Evolutionary conservation across 35 echinoderm and acorn worm species (phyloP).

Genomic region (Diadema setosum): DNA sequence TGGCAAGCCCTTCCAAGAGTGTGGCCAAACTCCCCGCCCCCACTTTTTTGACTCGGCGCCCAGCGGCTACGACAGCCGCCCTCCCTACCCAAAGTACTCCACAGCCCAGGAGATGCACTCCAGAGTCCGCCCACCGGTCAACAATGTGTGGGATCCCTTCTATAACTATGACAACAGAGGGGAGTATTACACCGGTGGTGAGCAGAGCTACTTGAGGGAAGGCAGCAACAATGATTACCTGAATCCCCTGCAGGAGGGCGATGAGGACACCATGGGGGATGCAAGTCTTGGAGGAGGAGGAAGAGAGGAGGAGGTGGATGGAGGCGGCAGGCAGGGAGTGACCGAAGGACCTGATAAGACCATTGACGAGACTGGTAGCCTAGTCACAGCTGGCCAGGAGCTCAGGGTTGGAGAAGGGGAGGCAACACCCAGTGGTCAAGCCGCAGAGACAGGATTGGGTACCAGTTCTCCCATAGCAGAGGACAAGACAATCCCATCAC

Average conservation of each 20-base stretch:
- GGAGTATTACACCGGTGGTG: not conserved
- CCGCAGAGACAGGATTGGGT: not conserved
- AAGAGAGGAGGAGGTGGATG: not conserved
- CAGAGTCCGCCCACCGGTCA: not conserved
- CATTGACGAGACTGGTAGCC: not conserved
- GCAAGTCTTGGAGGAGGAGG: not conserved
- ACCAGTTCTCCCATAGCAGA: not conserved
- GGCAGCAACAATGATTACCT: not conserved
- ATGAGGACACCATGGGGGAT: not conserved
- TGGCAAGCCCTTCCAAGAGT: constrained; percentile 45
- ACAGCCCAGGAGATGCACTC: not conserved
- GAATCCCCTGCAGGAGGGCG: not conserved
- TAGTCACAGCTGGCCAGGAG: not conserved
- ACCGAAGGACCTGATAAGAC: too few species aligned
- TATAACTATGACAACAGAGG: not conserved
- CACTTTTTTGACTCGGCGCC: not conserved
- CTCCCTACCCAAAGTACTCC: not conserved
- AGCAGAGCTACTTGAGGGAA: not conserved
- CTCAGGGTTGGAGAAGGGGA: not conserved
- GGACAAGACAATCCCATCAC: not conserved
- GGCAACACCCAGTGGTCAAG: too few species aligned
- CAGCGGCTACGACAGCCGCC: not conserved
- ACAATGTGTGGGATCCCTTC: not conserved
- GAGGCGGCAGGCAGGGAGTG: not conserved
- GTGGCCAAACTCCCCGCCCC: not conserved